A percentile compares a stretch with the other conserved stretches of the same genome.
These are phyloP conservation scores for Pyrocephalus nanus DNA, from an alignment of 2,797 vertebrate genomes.

Conservation along the genomic window DNA sequence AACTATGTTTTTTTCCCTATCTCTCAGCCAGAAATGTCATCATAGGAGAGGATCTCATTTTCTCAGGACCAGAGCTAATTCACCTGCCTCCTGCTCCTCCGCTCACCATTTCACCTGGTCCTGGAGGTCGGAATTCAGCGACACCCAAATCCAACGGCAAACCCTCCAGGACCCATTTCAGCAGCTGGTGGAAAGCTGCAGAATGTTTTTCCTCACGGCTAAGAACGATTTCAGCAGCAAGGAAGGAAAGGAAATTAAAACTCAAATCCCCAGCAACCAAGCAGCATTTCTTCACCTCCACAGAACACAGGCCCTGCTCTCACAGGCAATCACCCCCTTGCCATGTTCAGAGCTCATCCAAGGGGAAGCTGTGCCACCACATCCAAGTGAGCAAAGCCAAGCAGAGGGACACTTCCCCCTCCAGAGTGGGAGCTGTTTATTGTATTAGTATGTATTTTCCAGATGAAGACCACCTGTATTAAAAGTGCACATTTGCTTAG, in stretches of 20 bases:
- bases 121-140: neutral
- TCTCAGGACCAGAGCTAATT: neutral
- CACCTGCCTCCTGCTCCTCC: neutral
- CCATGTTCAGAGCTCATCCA: neutral
- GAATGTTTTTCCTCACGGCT: neutral
- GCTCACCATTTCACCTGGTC: accelerated
- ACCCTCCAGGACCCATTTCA: neutral
- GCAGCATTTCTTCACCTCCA: neutral
- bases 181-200: neutral
- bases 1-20: neutral
- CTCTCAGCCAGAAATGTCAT: neutral
- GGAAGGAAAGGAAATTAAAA: neutral
- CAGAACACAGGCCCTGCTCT: neutral
- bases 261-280: neutral
- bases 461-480: conserved; percentile 21
- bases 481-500: neutral
- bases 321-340: neutral
- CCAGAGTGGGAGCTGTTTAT: neutral
- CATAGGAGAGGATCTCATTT: neutral
- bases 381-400: neutral
- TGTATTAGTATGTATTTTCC: conserved; percentile 7
- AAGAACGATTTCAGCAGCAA: neutral
- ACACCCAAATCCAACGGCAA: neutral
- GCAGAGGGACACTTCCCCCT: accelerated
- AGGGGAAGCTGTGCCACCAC: neutral